Evolutionary conservation across 1,140 invertebrate species (phyloP), one percentile per base, ranked within the genome.

Genomic region (Drosophila simulans): DNA sequence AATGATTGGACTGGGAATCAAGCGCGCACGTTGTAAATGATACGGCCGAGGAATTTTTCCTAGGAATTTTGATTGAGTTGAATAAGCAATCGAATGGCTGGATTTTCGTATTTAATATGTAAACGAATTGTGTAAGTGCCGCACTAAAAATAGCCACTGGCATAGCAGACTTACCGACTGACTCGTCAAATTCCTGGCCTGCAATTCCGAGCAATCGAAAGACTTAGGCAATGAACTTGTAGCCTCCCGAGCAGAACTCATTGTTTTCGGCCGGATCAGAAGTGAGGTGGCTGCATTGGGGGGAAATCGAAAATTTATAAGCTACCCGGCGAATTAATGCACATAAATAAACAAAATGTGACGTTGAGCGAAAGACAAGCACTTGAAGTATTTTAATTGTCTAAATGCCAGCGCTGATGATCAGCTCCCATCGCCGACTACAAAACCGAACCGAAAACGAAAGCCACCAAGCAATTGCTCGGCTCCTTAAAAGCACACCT

Each of bases 341-440:
- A 88, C 83, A 88, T 88, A 88, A 88, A 88, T 88, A 88, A 88
- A 83, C 71, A 88, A 88, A 88, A 88, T 88, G 83, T 88, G 83
- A 88, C 83, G 76, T 88, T 88, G 84, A 88, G 84, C 84, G 84
- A 89, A 89, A 88, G 84, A 84, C 84, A 88, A 89, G 84, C 84
- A 89, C 84, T 89, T 89, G 84, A 91, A 91, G 81, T 91, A 91
- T 91, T 91, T 91, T 91, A 91, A 91, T 91, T 91, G 89, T 91
- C 84, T 83, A 89, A 91, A 91, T 91, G 84, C 89, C 89, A 82
- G 52, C 56, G 52, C 71, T 89, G 80, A 78, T 90, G 84, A 90
- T 84, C 78, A 66, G 52, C 73, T 59, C 45, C 66, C 58, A 66
- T 52, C 62, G 49, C 65, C 57, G 70, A 76, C 55, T 65, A 58